Evolutionary conservation across 53 echinoderm and acorn worm genomes (phyloP), one percentile per base, ranked within the genome.

Genomic region (Pentamera pediparva): DNA sequence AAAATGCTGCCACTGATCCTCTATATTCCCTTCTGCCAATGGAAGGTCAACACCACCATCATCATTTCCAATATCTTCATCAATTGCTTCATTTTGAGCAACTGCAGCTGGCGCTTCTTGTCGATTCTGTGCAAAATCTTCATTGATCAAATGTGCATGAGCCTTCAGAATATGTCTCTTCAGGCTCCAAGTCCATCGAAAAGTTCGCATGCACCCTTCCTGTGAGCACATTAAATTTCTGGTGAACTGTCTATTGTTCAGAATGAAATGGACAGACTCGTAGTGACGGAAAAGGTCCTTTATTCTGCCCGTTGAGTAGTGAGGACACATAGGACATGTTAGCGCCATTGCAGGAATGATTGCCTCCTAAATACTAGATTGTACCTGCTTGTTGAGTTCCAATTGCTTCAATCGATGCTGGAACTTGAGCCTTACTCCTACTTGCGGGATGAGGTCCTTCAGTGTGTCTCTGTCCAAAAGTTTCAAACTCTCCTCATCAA

Each of bases 161-260:
- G 30, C 18, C 32, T 60, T 60, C 6, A 60, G 30, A 60, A 60
- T 34, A 19, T 62, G 62, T 33, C n/a, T 62, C 13, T 62, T 62
- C 17, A 62, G 35, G 36, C 62, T 62, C 62, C 62, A 62, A 12
- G 62, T 62, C 62, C 62, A 62, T 21, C 36, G 62, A 13, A 62
- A 62, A 37, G 62, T 62, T 35, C 62, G 62, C 62, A 62, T 62
- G 21, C 62, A 62, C 62, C 62, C 62, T 62, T 62, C 32, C 36
- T 62, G 62, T 34, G 62, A 62, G 21, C 62, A 62, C 36, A 21
- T 32, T 35, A 62, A 18, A 21, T 21, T 18, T 62, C 21, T 62
- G 33, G 33, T 62, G 62, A 62, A 62, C 35, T 62, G 50, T 7
- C 59, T 20, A 59, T 59, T 27, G 21, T 27, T 59, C 31, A 59